Evolutionary conservation across 2,797 vertebrate genomes (phyloP).

Genomic region (Myotis myotis): DNA sequence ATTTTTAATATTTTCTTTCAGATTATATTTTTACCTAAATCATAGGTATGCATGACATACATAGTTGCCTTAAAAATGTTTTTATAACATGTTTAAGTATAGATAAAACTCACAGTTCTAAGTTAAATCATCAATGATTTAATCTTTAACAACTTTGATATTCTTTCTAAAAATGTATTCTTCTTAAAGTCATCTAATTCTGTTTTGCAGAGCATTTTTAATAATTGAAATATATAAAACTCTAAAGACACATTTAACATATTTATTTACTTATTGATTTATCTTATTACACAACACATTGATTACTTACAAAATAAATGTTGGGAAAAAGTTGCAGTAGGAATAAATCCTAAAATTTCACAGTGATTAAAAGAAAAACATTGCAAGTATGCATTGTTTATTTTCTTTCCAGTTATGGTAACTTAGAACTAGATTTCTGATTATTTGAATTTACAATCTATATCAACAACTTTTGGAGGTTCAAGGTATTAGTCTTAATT

Average conservation of each 20-base stretch:
- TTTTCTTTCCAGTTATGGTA: not conserved
- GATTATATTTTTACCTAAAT: not conserved
- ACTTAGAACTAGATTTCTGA: not conserved
- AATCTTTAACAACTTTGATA: not conserved
- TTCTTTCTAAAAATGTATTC: not conserved
- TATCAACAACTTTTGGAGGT: not conserved
- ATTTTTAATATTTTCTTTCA: not conserved
- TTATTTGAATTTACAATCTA: not conserved
- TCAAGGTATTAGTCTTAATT: not conserved
- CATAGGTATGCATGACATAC: accelerated
- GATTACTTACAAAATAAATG: not conserved
- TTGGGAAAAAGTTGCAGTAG: not conserved
- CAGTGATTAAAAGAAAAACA: not conserved
- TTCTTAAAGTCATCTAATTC: not conserved
- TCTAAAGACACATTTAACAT: not conserved
- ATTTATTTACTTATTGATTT: not conserved
- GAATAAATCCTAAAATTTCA: not conserved
- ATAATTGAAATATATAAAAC: not conserved
- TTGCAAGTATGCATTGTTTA: not conserved
- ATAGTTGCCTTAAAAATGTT: not conserved
- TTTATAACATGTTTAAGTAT: not conserved
- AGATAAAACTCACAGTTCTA: not conserved
- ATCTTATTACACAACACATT: not conserved
- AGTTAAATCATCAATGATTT: not conserved
- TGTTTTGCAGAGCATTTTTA: not conserved